These are phyloP conservation scores for Melieria omissa DNA, from an alignment of 2,888 invertebrate species.

Conservation along the genomic window DNA sequence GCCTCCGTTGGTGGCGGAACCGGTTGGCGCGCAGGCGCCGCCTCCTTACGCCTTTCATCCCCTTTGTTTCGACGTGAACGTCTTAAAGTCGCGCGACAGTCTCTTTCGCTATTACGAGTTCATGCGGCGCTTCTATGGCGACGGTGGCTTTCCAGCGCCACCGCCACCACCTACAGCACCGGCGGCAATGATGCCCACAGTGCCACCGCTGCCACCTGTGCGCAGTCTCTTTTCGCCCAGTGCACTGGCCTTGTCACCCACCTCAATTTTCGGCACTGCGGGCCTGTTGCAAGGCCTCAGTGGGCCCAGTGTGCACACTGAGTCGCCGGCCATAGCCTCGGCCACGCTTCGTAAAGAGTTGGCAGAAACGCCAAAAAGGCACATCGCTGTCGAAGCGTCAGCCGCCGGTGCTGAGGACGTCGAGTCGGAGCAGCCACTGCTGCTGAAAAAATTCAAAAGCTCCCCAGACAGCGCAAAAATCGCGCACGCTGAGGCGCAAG, in stretches of 20 bases:
- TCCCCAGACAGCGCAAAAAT: conserved; percentile 47
- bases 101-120: conserved; percentile 62
- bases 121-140: conserved; percentile 60
- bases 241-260: no score
- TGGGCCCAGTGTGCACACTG: no score
- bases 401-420: neutral
- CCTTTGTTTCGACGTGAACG: conserved; percentile 53
- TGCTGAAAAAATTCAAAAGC: conserved; percentile 45
- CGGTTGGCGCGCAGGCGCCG: conserved; percentile 29
- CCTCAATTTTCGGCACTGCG: no score
- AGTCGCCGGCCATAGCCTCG: no score
- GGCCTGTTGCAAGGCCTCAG: no score
- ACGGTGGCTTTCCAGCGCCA: conserved; percentile 47
- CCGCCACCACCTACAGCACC: neutral
- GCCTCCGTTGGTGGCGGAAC: conserved; percentile 40
- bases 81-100: conserved; percentile 59
- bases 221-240: no score
- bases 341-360: no score
- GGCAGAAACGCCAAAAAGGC: no score
- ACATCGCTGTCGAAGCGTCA: neutral
- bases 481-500: conserved; percentile 24
- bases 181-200: no score
- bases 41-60: conserved; percentile 39
- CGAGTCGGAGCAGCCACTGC: neutral
- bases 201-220: no score